A percentile compares a stretch with the other conserved stretches of the same genome.
Evolutionary conservation across 2,797 vertebrate genomes (phyloP).

Genomic region (Philypnodon macrostomus): DNA sequence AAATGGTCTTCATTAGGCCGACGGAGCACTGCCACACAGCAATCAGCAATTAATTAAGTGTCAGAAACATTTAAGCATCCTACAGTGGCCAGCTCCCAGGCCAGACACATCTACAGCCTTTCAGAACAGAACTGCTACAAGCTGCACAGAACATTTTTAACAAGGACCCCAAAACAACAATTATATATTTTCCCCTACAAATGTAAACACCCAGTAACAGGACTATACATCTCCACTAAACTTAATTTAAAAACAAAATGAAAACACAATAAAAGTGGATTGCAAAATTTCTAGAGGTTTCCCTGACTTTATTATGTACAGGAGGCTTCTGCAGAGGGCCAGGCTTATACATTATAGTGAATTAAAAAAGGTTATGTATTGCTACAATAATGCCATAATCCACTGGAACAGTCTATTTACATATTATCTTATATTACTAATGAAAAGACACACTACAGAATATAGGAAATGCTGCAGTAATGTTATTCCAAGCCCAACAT

Average conservation of each 20-base stretch:
- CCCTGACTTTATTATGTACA: not conserved
- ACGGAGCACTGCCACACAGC: constrained; percentile 46
- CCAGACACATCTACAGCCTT: constrained; percentile 54
- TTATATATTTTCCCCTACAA: too few species aligned
- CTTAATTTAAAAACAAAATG: not conserved
- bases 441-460: too few species aligned
- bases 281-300: not conserved
- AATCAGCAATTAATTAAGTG: constrained; percentile 69
- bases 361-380: not conserved
- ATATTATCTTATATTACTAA: too few species aligned
- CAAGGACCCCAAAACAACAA: too few species aligned
- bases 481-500: constrained; percentile 1
- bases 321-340: constrained; percentile 9
- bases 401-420: too few species aligned
- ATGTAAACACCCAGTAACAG: too few species aligned
- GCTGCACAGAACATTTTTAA: constrained; percentile 32
- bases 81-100: constrained; percentile 41
- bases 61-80: constrained; percentile 66
- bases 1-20: constrained; percentile 48
- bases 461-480: too few species aligned
- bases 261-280: constrained; percentile 18
- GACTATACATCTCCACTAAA: too few species aligned
- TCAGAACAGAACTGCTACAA: constrained; percentile 27
- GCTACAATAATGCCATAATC: constrained; percentile 21
- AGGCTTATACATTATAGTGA: too few species aligned